Evolutionary conservation across 2,797 vertebrate species (phyloP), one percentile per base, ranked within the genome.

Genomic region (Scleropages formosus): DNA sequence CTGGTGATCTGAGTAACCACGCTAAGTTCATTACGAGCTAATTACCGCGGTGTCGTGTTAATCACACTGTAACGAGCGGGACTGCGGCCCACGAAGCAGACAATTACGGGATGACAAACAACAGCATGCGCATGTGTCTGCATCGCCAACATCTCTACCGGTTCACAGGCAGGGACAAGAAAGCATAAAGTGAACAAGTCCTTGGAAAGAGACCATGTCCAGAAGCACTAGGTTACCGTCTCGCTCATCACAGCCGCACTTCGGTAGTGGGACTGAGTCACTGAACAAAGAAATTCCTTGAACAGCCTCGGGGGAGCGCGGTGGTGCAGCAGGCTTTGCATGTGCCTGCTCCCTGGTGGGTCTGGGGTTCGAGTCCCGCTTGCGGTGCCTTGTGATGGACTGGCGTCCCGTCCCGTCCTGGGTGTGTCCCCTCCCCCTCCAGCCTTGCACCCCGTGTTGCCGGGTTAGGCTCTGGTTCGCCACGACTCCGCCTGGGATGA

Each of bases 11-110:
- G 77, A 61, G 72, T 78, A 77, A 67, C 74, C 77, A 79, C 73
- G 59, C 22, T 80, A 77, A 66, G 82, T 84, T 86, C 84, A 81
- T 81, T 85, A 88, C 84, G 73, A 69, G 67, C 78, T 82, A 87
- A 87, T 88, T 81, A 85, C 82, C 80, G 75, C 26, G 8, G 31
- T 80, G 82, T 85, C 78, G 81, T 71, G 64, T 77, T 83, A 82
- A 85, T 84, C 81, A 84, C 73, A 79, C 83, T 59, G 70, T 69
- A 84, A 80, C 46, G 75, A 83, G 73, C 66, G 47, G 0, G 3
- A 71, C 65, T 77, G 82, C 72, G 69, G 80, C 70, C 81, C 71
- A 75, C 56, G 18, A 75, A 8, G 4, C 46, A 56, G 62, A 62
- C 39, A 59, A 60, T 3, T 11, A 46, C 39, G 44, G 47, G 15